Conservation (phyloP, 2,113 vertebrate genomes). For the Aegotheles bennettii region DNA sequence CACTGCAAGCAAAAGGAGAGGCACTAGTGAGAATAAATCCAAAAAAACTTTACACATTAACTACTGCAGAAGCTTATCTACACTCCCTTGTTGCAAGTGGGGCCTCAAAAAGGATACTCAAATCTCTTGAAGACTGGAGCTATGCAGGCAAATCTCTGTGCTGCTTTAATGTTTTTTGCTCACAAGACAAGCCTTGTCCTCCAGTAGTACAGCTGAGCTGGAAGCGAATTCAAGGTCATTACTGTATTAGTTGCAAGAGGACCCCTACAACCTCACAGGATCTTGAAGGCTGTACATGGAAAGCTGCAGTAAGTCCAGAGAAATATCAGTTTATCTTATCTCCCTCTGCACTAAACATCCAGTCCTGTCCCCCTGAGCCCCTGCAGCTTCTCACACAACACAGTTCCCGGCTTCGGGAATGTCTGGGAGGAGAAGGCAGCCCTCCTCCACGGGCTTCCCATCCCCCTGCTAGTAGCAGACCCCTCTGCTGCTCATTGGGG, state of each 20-base stretch:
- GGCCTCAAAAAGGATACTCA: conserved; percentile 45
- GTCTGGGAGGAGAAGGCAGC: not conserved
- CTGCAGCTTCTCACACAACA: not conserved
- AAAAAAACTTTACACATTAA: not conserved
- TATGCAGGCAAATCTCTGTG: conserved; percentile 37
- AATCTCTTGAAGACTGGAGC: not conserved
- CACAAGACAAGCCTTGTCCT: conserved; percentile 61
- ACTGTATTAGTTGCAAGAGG: conserved; percentile 29
- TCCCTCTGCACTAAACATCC: not conserved
- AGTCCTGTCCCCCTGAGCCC: not conserved
- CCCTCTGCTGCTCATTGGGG: accelerated
- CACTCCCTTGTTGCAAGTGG: not conserved
- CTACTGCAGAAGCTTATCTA: conserved; percentile 28
- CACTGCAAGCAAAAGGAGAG: not conserved
- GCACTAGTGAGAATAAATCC: not conserved
- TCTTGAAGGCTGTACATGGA: not conserved
- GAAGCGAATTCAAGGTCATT: conserved; percentile 54
- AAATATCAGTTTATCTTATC: conserved; percentile 14
- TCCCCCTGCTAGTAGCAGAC: not conserved
- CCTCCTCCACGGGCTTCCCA: not conserved
- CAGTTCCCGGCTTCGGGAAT: not conserved
- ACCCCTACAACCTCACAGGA: conserved; percentile 7
- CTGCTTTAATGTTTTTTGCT: conserved; percentile 41
- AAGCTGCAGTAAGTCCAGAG: not conserved
- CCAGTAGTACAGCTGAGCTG: conserved; percentile 46